Base-by-base conservation (phyloP, 2,888 invertebrate genomes). In the Drosophila testacea region DNA sequence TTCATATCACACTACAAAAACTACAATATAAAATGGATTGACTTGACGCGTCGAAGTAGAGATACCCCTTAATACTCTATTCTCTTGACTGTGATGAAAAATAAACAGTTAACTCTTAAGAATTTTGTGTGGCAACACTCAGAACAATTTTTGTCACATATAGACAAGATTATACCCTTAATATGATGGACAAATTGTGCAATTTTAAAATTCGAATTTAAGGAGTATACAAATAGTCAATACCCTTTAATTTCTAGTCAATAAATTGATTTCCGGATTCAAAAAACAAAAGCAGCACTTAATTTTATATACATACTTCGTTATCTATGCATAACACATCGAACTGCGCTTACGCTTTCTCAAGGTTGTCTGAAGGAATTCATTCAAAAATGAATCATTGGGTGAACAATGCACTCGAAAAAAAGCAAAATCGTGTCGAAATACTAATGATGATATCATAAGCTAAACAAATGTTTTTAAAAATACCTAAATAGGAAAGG, bases 201-300 rank as follows among this genome's bases (percentile, higher is more conserved):
- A 42, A 16, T 32, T 42, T n/a, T 6, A 10, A n/a, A 28, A 5
- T 3, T 1, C 4, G 7, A 4, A 16, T 11, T 34, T 28, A 6
- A 28, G 44, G 34, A 46, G 56, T 46, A 22, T 28, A 11, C 10
- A 11, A 48, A 48, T 42, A 11, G 1, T 13, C 10, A 34, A 27
- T 11, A 22, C 9, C 27, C 13, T 16, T n/a, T 50, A 7, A 27
- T 30, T 57, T 30, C 16, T 39, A 47, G 9, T 41, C 22, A 22
- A 44, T 39, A n/a, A 77, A 46, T 62, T 69, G 57, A 73, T 73
- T 59, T 77, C 73, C 69, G 60, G 48, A 73, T 54, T 44, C 32
- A 27, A 62, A 61, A 27, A 50, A 50, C 34, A 48, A 57, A 47
- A 47, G 50, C 36, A 68, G 51, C 55, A 69, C 59, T 76, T 61